Base-by-base conservation (phyloP, 1,140 invertebrate species). In the Zaprionus lachaisei region DNA sequence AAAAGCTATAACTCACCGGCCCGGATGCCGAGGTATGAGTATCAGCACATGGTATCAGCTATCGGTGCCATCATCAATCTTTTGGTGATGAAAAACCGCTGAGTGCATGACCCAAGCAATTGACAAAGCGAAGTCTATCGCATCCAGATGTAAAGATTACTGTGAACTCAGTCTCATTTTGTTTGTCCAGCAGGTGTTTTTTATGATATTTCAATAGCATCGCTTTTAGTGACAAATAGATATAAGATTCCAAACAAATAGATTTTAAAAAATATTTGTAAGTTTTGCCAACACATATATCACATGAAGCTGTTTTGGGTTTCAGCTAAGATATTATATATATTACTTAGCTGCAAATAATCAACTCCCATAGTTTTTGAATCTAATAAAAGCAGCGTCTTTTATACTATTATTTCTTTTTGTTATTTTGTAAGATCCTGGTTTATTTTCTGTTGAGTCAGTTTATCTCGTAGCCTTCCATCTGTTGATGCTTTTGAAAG, bases 31-130 rank as follows among this genome's bases (percentile, higher is more conserved):
- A 22, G 34, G 51, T 17, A 41, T 11, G 20, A 51, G 47, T 51
- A 22, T 24, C n/a, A 38, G 24, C 57, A 54, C 47, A 28, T 26
- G 31, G 44, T 62, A 54, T 70, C 34, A 38, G 34, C 20, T 38
- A 70, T 55, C 24, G 37, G 14, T n/a, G n/a, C 26, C 68, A 70
- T 70, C 68, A 70, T 70, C 68, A 70, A 63, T 70, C 68, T 70
- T 70, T 14, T 7, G 49, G 15, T 34, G 12, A 70, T 55, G 12
- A 70, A 63, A 70, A 55, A 63, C 24, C 49, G 24, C 24, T 54
- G 49, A 63, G 47, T 55, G 58, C 58, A 34, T 41, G 24, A 44
- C 24, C n/a, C 24, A 44, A 62, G 67, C 67, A 63, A 62, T 70
- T 62, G n/a, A 70, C 49, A 55, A 65, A 51, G 51, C 49, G 63